Conservation (phyloP, 1,140 invertebrate species). For the Macrotrachela quadricornifera region DNA sequence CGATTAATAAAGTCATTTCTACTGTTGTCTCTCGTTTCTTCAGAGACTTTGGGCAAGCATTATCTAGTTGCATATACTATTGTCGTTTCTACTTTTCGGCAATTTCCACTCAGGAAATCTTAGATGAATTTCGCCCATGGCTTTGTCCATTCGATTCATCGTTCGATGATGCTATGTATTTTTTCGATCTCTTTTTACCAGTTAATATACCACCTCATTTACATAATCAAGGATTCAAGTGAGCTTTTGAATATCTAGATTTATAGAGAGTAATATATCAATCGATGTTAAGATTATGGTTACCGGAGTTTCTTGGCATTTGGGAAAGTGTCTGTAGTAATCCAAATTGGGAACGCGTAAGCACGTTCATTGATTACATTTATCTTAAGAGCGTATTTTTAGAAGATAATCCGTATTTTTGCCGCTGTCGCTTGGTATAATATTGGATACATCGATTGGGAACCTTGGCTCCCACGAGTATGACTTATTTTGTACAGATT, state of each 20-base stretch:
- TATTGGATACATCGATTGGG: slow-evolving; percentile 68
- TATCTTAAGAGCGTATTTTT: slow-evolving; percentile 10
- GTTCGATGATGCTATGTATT: slow-evolving; percentile 39
- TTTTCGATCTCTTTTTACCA: slow-evolving; percentile 54
- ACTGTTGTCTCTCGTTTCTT: no score
- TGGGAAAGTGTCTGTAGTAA: slow-evolving; percentile 52
- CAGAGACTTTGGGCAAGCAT: no score
- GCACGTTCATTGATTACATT: slow-evolving; percentile 26
- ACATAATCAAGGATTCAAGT: slow-evolving; percentile 14
- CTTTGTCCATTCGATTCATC: slow-evolving; percentile 44
- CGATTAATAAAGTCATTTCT: no score
- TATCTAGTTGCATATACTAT: no score
- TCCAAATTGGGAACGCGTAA: slow-evolving; percentile 42
- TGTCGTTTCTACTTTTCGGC: slow-evolving; percentile 43
- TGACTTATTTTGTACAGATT: no score
- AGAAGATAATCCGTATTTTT: slow-evolving; percentile 50
- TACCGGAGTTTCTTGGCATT: slow-evolving; percentile 52
- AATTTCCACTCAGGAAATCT: slow-evolving; percentile 58
- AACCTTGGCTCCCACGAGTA: slow-evolving; percentile 47
- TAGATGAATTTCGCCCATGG: slow-evolving; percentile 55
- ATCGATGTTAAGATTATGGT: slow-evolving; percentile 49
- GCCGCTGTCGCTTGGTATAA: slow-evolving; percentile 47
- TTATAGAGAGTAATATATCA: no score
- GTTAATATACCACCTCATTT: slow-evolving; percentile 39
- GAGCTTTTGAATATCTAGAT: no score